Evolutionary conservation across 2,888 invertebrate genomes (phyloP).

Genomic region (Mylabris sibirica): DNA sequence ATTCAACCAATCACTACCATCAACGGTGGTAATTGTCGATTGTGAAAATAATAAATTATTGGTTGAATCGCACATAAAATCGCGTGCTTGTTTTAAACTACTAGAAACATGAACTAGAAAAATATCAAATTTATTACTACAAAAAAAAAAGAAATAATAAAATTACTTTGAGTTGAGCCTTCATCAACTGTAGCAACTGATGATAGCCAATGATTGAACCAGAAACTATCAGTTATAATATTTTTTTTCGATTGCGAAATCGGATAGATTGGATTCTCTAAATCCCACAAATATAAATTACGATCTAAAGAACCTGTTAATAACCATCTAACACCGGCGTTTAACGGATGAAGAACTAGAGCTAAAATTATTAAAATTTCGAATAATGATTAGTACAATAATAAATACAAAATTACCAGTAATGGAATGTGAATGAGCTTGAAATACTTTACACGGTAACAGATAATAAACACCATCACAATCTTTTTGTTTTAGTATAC

Average conservation of each 20-base stretch:
- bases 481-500: conserved; percentile 56
- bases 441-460: conserved; percentile 68
- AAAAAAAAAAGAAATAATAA: background rate
- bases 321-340: conserved; percentile 70
- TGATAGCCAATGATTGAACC: conserved; percentile 65
- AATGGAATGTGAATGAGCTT: conserved; percentile 66
- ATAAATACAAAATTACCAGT: conserved; percentile 63
- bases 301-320: conserved; percentile 74
- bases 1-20: conserved; percentile 64
- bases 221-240: conserved; percentile 62
- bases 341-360: conserved; percentile 59
- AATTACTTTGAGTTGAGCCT: conserved; percentile 51
- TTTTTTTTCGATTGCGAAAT: conserved; percentile 58
- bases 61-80: conserved; percentile 43
- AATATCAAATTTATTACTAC: background rate
- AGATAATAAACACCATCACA: conserved; percentile 61
- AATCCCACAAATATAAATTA: conserved; percentile 75
- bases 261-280: conserved; percentile 61
- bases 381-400: background rate
- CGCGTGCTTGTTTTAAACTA: conserved; percentile 55
- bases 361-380: conserved; percentile 48
- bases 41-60: conserved; percentile 56
- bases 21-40: conserved; percentile 57
- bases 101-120: conserved; percentile 54
- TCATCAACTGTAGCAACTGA: conserved; percentile 61